Evolutionary conservation across 2,888 invertebrate genomes (phyloP), one percentile per base, ranked within the genome.

Genomic region (Sinopyrophorus schimmeli): DNA sequence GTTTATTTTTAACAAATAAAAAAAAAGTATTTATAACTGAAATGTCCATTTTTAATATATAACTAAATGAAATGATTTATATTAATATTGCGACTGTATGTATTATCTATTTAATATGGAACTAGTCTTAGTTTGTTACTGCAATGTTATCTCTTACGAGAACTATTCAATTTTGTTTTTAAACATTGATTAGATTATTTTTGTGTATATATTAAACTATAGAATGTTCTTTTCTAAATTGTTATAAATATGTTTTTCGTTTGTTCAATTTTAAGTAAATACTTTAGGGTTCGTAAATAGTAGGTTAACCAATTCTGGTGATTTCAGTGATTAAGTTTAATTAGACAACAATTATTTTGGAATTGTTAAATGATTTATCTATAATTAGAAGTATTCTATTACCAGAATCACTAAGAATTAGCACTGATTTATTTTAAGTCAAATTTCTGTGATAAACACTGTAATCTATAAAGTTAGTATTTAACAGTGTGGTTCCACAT

Each of bases 361-460:
- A 17, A 12, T 35, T 35, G 18, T 35, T 20, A 10, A 35, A 23
- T 21, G 6, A 18, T 35, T 12, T 12, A 15, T 18, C 20, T 16
- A 17, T 21, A 21, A 16, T 21, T 21, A n/a, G n/a, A n/a, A n/a
- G n/a, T 21, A 18, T 21, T 12, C 4, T 35, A n/a, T 32, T 41
- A 30, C 18, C 32, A 12, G 34, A 37, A 37, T 41, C 32, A 17
- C 32, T 17, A 26, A 32, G 14, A 41, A 12, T 39, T 40, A 37
- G 50, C 30, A 50, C 54, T 61, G 54, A 43, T 53, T 58, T 57
- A 43, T 54, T 54, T 60, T 62, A 59, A 59, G 65, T 65, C 65
- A 65, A 63, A 63, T 65, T 63, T 65, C 65, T 63, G 65, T 65
- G 65, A 63, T 65, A 63, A 57, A 46, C 49, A 51, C 51, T 51